Base-by-base conservation (phyloP, 1,140 invertebrate species). In the Leptinotarsa defecta region DNA sequence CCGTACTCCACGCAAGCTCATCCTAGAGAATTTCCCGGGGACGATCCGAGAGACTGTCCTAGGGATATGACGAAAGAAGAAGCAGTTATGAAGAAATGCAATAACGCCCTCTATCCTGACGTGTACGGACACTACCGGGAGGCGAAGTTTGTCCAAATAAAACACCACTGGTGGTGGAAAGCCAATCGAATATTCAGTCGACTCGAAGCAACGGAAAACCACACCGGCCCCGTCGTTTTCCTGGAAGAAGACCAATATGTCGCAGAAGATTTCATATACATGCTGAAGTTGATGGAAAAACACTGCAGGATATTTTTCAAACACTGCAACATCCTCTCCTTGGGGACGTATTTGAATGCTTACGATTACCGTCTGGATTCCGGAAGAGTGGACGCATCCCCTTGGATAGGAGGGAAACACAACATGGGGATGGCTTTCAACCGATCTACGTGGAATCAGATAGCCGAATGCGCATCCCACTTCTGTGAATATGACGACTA, bases 131-230 rank as follows among this genome's bases (percentile, higher is more conserved):
- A 99, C 86, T 99, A 99, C 86, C 87, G 98, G 69, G 97, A 99
- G 85, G 96, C 97, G 3, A 96, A 95, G 83, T 98, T 98, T 83
- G 96, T 96, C 0, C 98, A 99, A 87, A 99, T 97, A 0, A 99
- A 99, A 86, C 97, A 99, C 86, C 98, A 99, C 83, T 99, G 98
- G 98, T 99, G 98, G 94, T 99, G 98, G 97, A 99, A 99, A 86
- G 92, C 94, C 0, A 96, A 96, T 84, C 88, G 92, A 43, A 92
- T 96, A 1, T 95, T 95, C 85, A 92, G 94, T 81, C 92, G 94
- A 80, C 86, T 96, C 22, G 89, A 92, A 79, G 88, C 91, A 1
- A 94, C 92, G 0, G 87, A 88, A 71, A 91, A 91, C 78, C 93
- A 95, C 80, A 91, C 91, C 61, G 94, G 94, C 69, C 86, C 94